A percentile compares a stretch with the other conserved stretches of the same genome.
Conservation (phyloP, 1,140 invertebrate genomes). For the Sitobion miscanthi region DNA sequence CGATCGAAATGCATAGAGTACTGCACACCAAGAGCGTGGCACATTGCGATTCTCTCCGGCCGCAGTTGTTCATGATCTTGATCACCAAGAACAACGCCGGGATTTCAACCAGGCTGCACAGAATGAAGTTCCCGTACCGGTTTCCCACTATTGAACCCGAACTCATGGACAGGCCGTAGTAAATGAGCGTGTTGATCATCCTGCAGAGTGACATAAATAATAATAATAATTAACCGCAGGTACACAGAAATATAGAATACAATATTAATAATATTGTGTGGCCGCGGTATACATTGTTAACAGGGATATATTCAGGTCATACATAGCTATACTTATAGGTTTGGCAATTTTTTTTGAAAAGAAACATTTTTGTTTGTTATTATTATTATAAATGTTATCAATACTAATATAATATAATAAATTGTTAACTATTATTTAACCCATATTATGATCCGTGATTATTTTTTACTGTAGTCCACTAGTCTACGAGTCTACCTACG, state of each 20-base stretch:
- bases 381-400: neutral
- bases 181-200: slow-evolving; percentile 74
- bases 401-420: neutral
- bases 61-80: slow-evolving; percentile 56
- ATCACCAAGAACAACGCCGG: slow-evolving; percentile 60
- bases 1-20: slow-evolving; percentile 57
- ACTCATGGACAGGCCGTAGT: slow-evolving; percentile 76
- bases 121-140: slow-evolving; percentile 65
- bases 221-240: neutral
- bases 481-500: too few species aligned
- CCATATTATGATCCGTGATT: neutral
- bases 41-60: slow-evolving; percentile 57
- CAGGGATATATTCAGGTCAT: neutral
- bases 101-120: slow-evolving; percentile 66
- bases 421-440: neutral
- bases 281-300: neutral
- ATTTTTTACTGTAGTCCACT: neutral
- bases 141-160: slow-evolving; percentile 59
- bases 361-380: neutral
- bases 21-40: slow-evolving; percentile 58
- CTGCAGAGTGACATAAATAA: slow-evolving; percentile 62
- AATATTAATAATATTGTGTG: neutral
- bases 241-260: neutral
- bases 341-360: neutral
- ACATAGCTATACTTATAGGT: neutral